phyloP scores from a whole-genome alignment of 2,888 invertebrate species.

The Caenorhabditis sinica region DNA sequence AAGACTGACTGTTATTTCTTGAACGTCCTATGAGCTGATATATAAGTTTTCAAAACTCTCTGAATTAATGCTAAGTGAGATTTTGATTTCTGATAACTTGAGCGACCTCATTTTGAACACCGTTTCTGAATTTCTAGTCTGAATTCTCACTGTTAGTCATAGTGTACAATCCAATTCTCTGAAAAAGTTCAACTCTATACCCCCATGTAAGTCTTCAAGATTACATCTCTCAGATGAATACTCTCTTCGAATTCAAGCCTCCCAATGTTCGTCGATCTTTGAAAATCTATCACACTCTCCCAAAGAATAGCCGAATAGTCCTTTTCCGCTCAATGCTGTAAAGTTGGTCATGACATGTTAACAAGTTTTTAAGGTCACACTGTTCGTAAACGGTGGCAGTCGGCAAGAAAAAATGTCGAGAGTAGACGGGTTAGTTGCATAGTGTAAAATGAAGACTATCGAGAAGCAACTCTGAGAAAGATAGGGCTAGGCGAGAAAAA shows the following conservation, averaged over 20 bases:
- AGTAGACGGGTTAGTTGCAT: constrained; percentile 4
- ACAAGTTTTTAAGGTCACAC: constrained; percentile 39
- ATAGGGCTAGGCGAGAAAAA: background rate
- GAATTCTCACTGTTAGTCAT: too few relatives aligned
- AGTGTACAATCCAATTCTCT: too few relatives aligned
- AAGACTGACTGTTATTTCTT: too few relatives aligned
- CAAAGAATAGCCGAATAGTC: background rate
- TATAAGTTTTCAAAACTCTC: too few relatives aligned
- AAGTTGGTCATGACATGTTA: constrained; percentile 11
- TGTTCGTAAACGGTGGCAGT: constrained; percentile 16
- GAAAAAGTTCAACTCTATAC: too few relatives aligned
- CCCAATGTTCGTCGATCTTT: constrained; percentile 2
- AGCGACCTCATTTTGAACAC: too few relatives aligned
- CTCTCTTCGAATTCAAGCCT: background rate
- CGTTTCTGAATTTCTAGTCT: too few relatives aligned
- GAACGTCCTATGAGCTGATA: too few relatives aligned
- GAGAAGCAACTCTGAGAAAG: background rate
- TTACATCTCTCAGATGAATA: too few relatives aligned
- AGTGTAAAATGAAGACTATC: constrained; percentile 3
- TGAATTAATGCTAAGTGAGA: too few relatives aligned
- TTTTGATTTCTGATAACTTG: too few relatives aligned
- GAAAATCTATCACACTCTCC: constrained; percentile 5
- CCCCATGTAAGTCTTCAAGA: too few relatives aligned
- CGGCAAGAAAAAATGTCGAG: constrained; percentile 16
- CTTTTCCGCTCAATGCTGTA: constrained; percentile 4